A percentile compares a stretch with the other conserved stretches of the same genome.
Conservation (phyloP, 2,113 vertebrate genomes). For the Lophius piscatorius region DNA sequence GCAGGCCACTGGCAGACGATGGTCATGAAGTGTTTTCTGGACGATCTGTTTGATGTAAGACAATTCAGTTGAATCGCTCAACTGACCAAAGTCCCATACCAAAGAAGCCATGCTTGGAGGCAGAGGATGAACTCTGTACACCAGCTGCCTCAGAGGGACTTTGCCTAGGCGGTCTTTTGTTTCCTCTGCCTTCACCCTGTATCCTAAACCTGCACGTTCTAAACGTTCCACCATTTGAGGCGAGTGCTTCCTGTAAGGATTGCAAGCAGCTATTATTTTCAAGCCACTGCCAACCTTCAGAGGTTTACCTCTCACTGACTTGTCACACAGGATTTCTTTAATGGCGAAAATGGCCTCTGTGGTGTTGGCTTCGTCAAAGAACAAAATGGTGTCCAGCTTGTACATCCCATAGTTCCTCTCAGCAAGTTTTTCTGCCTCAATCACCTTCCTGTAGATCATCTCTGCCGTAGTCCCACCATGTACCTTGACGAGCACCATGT, state of each 20-base stretch:
- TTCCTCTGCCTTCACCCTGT: conserved; percentile 78
- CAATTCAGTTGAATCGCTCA: conserved; percentile 77
- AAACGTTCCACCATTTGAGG: conserved; percentile 76
- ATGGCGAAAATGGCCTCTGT: conserved; percentile 84
- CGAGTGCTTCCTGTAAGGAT: conserved; percentile 82
- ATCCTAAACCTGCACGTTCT: conserved; percentile 82
- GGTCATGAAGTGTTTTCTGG: conserved; percentile 57
- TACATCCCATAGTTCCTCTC: conserved; percentile 48
- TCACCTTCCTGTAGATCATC: conserved; percentile 79
- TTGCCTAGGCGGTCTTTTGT: conserved; percentile 80
- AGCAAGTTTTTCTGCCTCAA: conserved; percentile 75
- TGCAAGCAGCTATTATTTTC: conserved; percentile 84
- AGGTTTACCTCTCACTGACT: conserved; percentile 71
- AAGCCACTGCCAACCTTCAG: conserved; percentile 68
- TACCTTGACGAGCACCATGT: conserved; percentile 83
- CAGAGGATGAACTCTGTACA: conserved; percentile 82
- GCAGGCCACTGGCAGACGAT: conserved; percentile 51
- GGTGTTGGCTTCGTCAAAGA: conserved; percentile 85
- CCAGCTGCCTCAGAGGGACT: conserved; percentile 81
- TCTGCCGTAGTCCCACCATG: conserved; percentile 83
- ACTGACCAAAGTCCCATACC: conserved; percentile 85
- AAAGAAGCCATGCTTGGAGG: conserved; percentile 83
- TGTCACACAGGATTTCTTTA: conserved; percentile 84
- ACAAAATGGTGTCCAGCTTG: conserved; percentile 80
- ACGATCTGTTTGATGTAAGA: conserved; percentile 83